Base-by-base conservation (phyloP, 1,140 invertebrate species). In the Neuroterus valhalla region DNA sequence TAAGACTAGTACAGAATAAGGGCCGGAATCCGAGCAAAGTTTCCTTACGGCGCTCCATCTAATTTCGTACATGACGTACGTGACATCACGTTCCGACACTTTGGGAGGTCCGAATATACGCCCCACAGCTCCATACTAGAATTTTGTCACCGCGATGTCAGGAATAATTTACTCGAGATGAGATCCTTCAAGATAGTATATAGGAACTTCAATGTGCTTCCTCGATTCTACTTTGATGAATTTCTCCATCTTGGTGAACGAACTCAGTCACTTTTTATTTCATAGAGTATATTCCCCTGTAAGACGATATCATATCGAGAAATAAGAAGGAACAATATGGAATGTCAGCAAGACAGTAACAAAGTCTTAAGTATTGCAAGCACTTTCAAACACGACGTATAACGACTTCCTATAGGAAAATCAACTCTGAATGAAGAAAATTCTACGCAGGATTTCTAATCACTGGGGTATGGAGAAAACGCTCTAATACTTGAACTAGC, bases 71-170 rank as follows among this genome's bases (percentile, higher is more conserved):
- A 62, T 62, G 55, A 62, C 26, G 55, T 31, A 62, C 55, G 55
- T 62, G 55, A 62, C 55, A 62, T n/a, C 55, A 62, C 55, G 55
- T 62, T 31, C 55, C 23, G 55, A 62, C 55, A 62, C 55, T 62
- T 62, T 62, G 14, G 17, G 14, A 55, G 52, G 52, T 62, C 55
- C 55, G 26, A 55, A 55, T 38, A 31, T 26, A 62, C 55, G 55
- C 55, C 55, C 31, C 55, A 15, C 55, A 31, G 23, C 6, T 62
- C 55, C 10, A 62, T 26, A 62, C 23, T 26, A 62, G 31, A 62
- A 62, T 62, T 31, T 23, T 15, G 23, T 14, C 23, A 62, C 15
- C 31, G 21, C 55, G 8, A 3, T 23, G 55, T 15, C 23, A 14
- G 31, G 55, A 62, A 62, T 62, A 38, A 62, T 62, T 62, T 62